A percentile compares a stretch with the other conserved stretches of the same genome.
Evolutionary conservation across 1,140 invertebrate species (phyloP).

Genomic region (Drosophila yakuba): DNA sequence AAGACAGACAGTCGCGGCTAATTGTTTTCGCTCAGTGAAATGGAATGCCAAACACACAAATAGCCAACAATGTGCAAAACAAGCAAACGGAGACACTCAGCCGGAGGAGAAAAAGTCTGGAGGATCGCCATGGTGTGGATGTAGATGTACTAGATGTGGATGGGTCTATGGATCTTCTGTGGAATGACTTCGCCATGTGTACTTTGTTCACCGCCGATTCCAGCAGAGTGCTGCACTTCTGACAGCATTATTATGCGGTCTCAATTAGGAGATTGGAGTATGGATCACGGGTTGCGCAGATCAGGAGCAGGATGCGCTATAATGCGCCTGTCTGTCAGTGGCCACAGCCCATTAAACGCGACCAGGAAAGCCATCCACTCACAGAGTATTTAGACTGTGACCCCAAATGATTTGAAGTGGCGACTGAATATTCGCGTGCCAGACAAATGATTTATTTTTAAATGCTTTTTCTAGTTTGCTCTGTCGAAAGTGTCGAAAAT

Average conservation of each 20-base stretch:
- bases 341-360: constrained; percentile 56
- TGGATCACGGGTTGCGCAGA: constrained; percentile 1
- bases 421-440: constrained; percentile 69
- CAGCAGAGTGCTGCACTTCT: constrained; percentile 27
- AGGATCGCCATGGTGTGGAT: constrained; percentile 7
- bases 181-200: constrained; percentile 59
- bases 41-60: constrained; percentile 78
- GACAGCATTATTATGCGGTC: constrained; percentile 73
- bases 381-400: constrained; percentile 37
- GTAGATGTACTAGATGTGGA: constrained; percentile 1
- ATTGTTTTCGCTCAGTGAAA: constrained; percentile 70
- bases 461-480: constrained; percentile 50
- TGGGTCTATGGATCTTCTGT: constrained; percentile 26
- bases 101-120: constrained; percentile 18
- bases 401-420: constrained; percentile 27
- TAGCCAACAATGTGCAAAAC: constrained; percentile 77
- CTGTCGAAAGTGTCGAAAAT: constrained; percentile 61
- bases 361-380: constrained; percentile 29
- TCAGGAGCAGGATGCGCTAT: constrained; percentile 39
- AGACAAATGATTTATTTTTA: constrained; percentile 78
- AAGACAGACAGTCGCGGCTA: constrained; percentile 46
- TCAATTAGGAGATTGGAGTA: constrained; percentile 56
- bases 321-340: constrained; percentile 65
- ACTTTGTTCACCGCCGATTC: constrained; percentile 28
- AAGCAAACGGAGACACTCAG: constrained; percentile 62